These are phyloP conservation scores for Triplophysa yarkandensis DNA, from an alignment of 2,797 vertebrate species.

Conservation along the genomic window DNA sequence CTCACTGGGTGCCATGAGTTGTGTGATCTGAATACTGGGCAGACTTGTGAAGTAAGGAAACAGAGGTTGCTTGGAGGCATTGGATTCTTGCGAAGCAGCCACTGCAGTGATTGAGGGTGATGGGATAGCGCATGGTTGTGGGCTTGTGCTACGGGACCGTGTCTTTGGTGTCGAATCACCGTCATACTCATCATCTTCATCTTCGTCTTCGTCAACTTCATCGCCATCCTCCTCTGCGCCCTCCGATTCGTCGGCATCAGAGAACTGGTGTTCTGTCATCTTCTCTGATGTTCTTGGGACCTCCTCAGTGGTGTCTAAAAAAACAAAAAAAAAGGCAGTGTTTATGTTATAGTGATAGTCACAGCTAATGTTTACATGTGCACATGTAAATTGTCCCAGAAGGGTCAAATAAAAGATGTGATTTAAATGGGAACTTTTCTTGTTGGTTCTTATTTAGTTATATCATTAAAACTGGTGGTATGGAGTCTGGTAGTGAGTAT, in stretches of 20 bases:
- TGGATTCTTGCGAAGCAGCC: slow-evolving; percentile 74
- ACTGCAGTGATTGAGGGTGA: slow-evolving; percentile 82
- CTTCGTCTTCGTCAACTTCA: slow-evolving; percentile 93
- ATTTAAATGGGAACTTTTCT: slow-evolving; percentile 31
- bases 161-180: slow-evolving; percentile 95
- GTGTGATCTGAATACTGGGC: slow-evolving; percentile 94
- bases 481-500: slow-evolving; percentile 45
- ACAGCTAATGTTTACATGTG: slow-evolving; percentile 7
- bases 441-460: slow-evolving; percentile 31
- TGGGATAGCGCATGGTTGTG: slow-evolving; percentile 85
- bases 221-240: slow-evolving; percentile 88
- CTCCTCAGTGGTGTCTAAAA: slow-evolving; percentile 77
- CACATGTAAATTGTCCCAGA: slow-evolving; percentile 30
- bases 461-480: slow-evolving; percentile 44
- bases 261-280: slow-evolving; percentile 92
- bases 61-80: slow-evolving; percentile 80
- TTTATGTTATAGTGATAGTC: slow-evolving; percentile 3
- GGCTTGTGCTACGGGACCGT: slow-evolving; percentile 93
- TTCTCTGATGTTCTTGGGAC: slow-evolving; percentile 83
- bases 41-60: slow-evolving; percentile 92
- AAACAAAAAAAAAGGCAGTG: not conserved
- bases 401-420: not conserved
- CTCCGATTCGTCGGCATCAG: slow-evolving; percentile 92
- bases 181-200: slow-evolving; percentile 93
- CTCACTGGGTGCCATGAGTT: slow-evolving; percentile 80